Evolutionary conservation across 2,797 vertebrate genomes (phyloP).

Genomic region (Pipistrellus kuhlii): DNA sequence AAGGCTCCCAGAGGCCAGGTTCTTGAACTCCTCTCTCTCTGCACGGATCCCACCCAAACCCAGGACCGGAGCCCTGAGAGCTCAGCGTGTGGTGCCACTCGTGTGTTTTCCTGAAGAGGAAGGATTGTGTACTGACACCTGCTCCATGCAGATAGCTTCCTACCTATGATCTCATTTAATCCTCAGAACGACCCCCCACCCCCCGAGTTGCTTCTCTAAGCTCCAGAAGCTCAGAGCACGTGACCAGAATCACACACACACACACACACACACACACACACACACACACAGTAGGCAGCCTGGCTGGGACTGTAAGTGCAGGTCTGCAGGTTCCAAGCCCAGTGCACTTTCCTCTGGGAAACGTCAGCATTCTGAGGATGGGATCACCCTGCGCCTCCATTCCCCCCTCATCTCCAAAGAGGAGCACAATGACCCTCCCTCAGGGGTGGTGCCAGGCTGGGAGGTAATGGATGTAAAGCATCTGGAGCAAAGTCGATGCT

Average conservation of each 20-base stretch:
- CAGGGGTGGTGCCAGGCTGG: background rate
- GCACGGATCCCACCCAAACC: background rate
- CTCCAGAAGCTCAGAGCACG: background rate
- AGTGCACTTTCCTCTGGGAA: background rate
- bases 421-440: background rate
- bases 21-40: background rate
- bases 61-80: accelerated
- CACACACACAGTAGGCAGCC: background rate
- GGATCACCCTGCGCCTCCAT: background rate
- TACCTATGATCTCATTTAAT: background rate
- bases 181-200: background rate
- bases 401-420: slow-evolving; percentile 6
- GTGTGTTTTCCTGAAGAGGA: background rate
- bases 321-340: background rate
- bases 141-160: background rate
- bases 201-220: background rate
- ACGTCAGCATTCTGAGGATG: background rate
- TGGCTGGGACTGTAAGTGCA: background rate
- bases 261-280: no score
- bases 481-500: background rate
- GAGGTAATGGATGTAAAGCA: background rate
- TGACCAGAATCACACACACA: background rate
- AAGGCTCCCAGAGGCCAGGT: background rate
- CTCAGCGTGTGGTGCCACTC: accelerated
- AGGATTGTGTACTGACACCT: background rate